Evolutionary conservation across 2,888 invertebrate genomes (phyloP).

Genomic region (Andrena bucephala): DNA sequence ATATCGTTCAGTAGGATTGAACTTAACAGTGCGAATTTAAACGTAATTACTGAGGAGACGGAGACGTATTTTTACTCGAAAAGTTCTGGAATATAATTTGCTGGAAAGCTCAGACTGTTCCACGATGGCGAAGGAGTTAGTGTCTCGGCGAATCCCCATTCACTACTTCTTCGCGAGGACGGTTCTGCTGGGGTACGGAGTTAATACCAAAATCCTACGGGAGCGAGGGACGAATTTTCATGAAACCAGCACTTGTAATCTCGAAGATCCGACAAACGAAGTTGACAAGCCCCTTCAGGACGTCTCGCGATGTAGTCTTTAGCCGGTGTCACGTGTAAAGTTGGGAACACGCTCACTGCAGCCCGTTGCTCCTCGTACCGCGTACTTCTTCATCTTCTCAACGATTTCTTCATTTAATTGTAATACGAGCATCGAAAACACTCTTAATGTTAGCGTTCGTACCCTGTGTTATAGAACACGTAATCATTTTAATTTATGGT

Average conservation of each 20-base stretch:
- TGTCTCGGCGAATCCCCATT: neutral
- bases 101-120: neutral
- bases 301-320: constrained; percentile 41
- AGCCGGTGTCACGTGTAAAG: constrained; percentile 45
- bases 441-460: constrained; percentile 14
- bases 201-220: constrained; percentile 38
- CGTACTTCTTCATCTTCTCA: constrained; percentile 24
- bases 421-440: neutral
- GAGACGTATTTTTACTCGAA: neutral
- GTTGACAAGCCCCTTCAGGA: constrained; percentile 46
- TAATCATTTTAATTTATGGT: no score
- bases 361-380: constrained; percentile 7
- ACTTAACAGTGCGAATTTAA: neutral
- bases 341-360: constrained; percentile 40
- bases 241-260: constrained; percentile 46
- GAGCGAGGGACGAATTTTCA: constrained; percentile 39
- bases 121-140: neutral
- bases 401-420: constrained; percentile 35
- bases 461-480: neutral
- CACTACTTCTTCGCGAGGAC: constrained; percentile 9
- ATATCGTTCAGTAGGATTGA: neutral
- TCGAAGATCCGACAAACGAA: constrained; percentile 48
- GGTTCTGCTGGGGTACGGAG: constrained; percentile 5
- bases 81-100: neutral
- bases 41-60: neutral